Base-by-base conservation (phyloP, 2,888 invertebrate genomes). In the Platerodrilus igneus region DNA sequence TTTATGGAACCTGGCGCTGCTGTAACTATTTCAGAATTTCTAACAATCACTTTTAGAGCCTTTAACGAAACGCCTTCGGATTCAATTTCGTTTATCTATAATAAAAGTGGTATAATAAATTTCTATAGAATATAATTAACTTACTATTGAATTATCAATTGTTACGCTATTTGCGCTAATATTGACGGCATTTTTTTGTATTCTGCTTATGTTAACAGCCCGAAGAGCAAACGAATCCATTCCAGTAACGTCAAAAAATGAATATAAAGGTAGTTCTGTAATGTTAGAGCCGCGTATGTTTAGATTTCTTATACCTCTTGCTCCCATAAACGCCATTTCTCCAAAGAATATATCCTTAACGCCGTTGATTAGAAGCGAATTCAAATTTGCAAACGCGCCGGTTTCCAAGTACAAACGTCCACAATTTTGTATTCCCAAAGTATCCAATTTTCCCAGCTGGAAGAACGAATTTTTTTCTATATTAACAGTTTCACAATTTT, bases 301-400 rank as follows among this genome's bases (percentile, higher is more conserved):
- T 8, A 43, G 34, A 18, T 43, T 38, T 10, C 35, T 43, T 13
- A 43, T 26, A 3, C 25, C 43, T 22, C 38, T 30, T 3, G 43
- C 43, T 3, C 43, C 43, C 43, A 43, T 43, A 3, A 43, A 19
- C 1, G 43, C 34, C 43, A 43, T 43, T 18, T 43, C 38, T 2
- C 27, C 35, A 3, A 43, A 38, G 3, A 31, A 20, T 17, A 43
- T 30, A 11, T 38, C 35, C 22, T 35, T 19, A 8, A 43, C 38
- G 15, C 35, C 37, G 26, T 17, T 43, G n/a, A 43, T 43, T 10
- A 35, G n/a, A 2, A 43, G 30, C 3, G 43, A 43, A 35, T 43
- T 38, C 14, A 43, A 9, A 18, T 18, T 34, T 1, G 34, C 17
- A 18, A 43, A 43, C 2, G 43, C 30, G 17, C 43, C 43, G 2